phyloP scores from a whole-genome alignment of 2,888 invertebrate species.

The Octonoba sinensis region DNA sequence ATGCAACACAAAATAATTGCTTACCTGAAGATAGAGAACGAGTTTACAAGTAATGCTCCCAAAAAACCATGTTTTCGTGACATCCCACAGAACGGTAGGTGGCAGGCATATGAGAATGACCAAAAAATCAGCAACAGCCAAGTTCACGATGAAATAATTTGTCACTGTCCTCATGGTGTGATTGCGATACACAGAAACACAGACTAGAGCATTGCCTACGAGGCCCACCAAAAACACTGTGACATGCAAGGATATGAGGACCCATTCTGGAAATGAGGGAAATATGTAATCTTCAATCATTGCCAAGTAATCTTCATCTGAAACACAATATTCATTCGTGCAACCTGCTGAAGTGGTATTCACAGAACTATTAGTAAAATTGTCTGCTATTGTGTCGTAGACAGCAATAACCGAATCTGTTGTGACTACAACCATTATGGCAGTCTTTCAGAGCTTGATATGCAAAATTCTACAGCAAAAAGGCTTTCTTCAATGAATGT shows the following conservation, averaged over 20 bases:
- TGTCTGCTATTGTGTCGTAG: neutral
- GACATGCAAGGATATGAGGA: slow-evolving; percentile 81
- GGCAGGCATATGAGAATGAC: slow-evolving; percentile 91
- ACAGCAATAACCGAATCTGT: neutral
- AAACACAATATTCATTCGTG: slow-evolving; percentile 30
- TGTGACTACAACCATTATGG: neutral
- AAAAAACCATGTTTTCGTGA: slow-evolving; percentile 93
- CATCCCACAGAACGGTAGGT: slow-evolving; percentile 88
- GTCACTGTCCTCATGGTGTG: slow-evolving; percentile 91
- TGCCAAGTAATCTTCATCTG: slow-evolving; percentile 33
- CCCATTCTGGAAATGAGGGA: slow-evolving; percentile 82
- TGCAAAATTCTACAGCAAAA: no score
- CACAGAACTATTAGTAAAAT: neutral
- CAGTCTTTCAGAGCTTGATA: no score
- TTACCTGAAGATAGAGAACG: slow-evolving; percentile 90
- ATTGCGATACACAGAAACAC: slow-evolving; percentile 88
- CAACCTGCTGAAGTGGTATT: slow-evolving; percentile 12
- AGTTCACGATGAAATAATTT: slow-evolving; percentile 91
- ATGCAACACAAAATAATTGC: neutral
- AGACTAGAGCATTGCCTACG: slow-evolving; percentile 88
- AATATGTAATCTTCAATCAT: slow-evolving; percentile 34
- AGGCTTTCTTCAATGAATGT: no score
- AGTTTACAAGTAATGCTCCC: slow-evolving; percentile 87
- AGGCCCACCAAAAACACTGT: slow-evolving; percentile 85
- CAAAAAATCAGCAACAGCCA: slow-evolving; percentile 85